Base-by-base conservation (phyloP, 2,797 vertebrate species). In the Hemibagrus guttatus region DNA sequence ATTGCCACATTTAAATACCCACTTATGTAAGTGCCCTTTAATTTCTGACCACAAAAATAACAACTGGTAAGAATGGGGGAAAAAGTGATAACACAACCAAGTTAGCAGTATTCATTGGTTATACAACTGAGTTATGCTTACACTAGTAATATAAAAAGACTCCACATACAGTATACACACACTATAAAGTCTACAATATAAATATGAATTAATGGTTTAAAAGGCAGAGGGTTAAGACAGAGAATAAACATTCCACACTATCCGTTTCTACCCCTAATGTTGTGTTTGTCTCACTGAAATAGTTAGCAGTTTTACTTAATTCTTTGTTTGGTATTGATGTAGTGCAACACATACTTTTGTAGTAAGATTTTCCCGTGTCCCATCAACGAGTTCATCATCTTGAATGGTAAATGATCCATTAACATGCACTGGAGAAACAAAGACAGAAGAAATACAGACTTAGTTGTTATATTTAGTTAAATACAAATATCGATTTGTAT, bases 361-460 rank as follows among this genome's bases (percentile, higher is more conserved):
- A 26, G 35, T 21, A n/a, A 92, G 0, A 0, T 0, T 0, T 0
- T 0, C 0, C 0, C 0, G 69, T 13, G 1, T 8, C 9, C 7
- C 5, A 49, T 49, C 6, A 49, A 7, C 8, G 46, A 49, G 9
- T 8, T 6, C 6, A 49, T 6, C 0, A 0, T 0, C 0, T 0
- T 0, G 0, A 13, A 93, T 7, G 1, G 0, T 56, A n/a, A 93
- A 0, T 9, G 3, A 9, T 83, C 94, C 95, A 0, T 0, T 63
- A 13, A 95, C 16, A 4, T 0, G 14, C 28, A 95, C 95, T 96
- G 83, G 21, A 83, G 17, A 63, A 82, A n/a, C n/a, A n/a, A n/a
- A 59, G 11, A 83, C 28, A 88, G 35, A 42, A 68, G n/a, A 66
- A 85, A 39, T 3, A 63, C 11, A 23, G 9, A 52, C 46, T 61